These are phyloP conservation scores for Onychostoma macrolepis DNA, from an alignment of 2,113 vertebrate species.

Conservation along the genomic window DNA sequence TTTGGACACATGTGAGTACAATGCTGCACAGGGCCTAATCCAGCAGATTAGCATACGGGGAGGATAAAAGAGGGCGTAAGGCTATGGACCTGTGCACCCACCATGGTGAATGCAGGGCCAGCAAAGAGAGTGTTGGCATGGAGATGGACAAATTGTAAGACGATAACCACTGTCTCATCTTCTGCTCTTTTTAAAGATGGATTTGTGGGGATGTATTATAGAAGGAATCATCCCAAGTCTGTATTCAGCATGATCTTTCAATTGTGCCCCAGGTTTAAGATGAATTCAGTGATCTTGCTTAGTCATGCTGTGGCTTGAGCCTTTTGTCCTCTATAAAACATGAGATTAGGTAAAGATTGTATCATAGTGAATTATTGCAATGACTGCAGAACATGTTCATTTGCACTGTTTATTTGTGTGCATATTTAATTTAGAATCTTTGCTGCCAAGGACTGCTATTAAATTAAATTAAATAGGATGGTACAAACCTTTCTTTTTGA, in stretches of 20 bases:
- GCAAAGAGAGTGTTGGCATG: slow-evolving; percentile 70
- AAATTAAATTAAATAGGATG: background rate
- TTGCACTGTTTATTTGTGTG: background rate
- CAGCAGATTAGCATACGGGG: slow-evolving; percentile 80
- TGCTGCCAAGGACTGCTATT: background rate
- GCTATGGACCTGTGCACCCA: slow-evolving; percentile 63
- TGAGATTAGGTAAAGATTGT: background rate
- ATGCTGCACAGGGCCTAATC: slow-evolving; percentile 69
- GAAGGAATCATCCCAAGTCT: slow-evolving; percentile 75
- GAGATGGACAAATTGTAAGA: slow-evolving; percentile 71
- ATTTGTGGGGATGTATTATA: slow-evolving; percentile 75
- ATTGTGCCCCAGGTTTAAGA: slow-evolving; percentile 60
- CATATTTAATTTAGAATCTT: background rate
- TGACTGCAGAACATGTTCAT: background rate
- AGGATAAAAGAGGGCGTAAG: slow-evolving; percentile 72
- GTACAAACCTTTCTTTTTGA: background rate
- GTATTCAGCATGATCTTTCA: slow-evolving; percentile 65
- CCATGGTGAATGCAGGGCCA: slow-evolving; percentile 43
- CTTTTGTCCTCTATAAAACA: slow-evolving; percentile 64
- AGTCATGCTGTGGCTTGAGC: slow-evolving; percentile 61
- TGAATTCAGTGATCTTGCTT: slow-evolving; percentile 68
- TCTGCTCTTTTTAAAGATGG: slow-evolving; percentile 67
- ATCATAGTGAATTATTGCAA: background rate
- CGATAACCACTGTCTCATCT: slow-evolving; percentile 60
- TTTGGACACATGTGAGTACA: slow-evolving; percentile 83